A percentile compares a stretch with the other conserved stretches of the same genome.
phyloP scores from a whole-genome alignment of 1,140 invertebrate genomes.

The Galleria mellonella region DNA sequence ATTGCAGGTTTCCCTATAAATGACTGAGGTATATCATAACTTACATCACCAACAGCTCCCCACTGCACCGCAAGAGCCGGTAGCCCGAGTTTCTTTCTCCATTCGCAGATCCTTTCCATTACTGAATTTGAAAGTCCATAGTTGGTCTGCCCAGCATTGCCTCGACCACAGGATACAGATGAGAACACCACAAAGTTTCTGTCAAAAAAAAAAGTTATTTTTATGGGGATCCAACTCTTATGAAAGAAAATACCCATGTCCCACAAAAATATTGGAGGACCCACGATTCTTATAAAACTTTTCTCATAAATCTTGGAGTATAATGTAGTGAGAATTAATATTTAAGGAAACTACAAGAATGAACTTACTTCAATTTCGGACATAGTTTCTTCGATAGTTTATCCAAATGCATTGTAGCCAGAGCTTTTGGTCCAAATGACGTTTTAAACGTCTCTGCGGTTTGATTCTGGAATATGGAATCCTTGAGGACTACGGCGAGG shows the following conservation, averaged over 20 bases:
- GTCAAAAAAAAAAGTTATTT: not conserved
- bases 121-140: slow-evolving; percentile 87
- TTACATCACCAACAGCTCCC: slow-evolving; percentile 82
- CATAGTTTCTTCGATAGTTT: slow-evolving; percentile 75
- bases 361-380: slow-evolving; percentile 70
- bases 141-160: slow-evolving; percentile 92
- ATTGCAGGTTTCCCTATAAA: no score
- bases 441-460: slow-evolving; percentile 74
- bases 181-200: slow-evolving; percentile 87
- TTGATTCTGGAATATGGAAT: slow-evolving; percentile 79
- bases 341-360: no score
- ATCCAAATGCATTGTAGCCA: slow-evolving; percentile 78
- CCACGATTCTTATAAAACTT: no score
- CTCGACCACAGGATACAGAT: slow-evolving; percentile 90
- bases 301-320: no score
- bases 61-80: slow-evolving; percentile 82
- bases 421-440: slow-evolving; percentile 77
- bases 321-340: no score
- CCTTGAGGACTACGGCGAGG: slow-evolving; percentile 82
- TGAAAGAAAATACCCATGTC: no score
- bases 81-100: slow-evolving; percentile 74
- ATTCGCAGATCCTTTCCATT: slow-evolving; percentile 83
- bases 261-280: no score
- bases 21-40: slow-evolving; percentile 8
- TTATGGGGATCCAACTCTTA: no score